These are phyloP conservation scores for Esox lucius DNA, from an alignment of 2,797 vertebrate species.

Conservation along the genomic window DNA sequence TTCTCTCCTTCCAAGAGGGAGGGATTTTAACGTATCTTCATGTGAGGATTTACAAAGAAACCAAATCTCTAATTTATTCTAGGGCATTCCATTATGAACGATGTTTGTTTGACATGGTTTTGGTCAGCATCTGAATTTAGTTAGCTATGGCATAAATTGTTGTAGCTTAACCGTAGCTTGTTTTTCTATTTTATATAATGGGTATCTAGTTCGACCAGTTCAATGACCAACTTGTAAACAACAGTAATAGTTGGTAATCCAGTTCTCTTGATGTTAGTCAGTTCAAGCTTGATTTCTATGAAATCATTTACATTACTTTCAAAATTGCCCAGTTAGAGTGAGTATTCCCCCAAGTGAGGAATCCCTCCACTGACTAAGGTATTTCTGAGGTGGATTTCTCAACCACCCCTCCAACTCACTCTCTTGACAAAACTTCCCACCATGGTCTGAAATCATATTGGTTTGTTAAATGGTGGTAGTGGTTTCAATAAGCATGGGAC, in stretches of 20 bases:
- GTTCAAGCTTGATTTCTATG: constrained; percentile 72
- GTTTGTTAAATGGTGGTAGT: constrained; percentile 55
- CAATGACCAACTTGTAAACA: background rate
- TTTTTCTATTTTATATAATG: too few relatives aligned
- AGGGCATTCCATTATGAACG: background rate
- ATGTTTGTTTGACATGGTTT: constrained; percentile 1
- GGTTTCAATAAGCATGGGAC: constrained; percentile 43
- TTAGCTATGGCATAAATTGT: background rate
- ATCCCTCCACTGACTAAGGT: background rate
- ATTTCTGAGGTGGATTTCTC: background rate
- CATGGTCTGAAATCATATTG: constrained; percentile 60
- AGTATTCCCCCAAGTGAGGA: background rate
- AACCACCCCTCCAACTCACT: background rate
- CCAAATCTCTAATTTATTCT: constrained; percentile 28
- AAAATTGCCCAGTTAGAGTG: constrained; percentile 39
- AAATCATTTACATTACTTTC: constrained; percentile 60
- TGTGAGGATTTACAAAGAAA: constrained; percentile 42
- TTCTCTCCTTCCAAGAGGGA: constrained; percentile 49
- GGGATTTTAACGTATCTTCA: constrained; percentile 52
- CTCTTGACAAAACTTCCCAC: constrained; percentile 37
- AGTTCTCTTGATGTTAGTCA: constrained; percentile 23
- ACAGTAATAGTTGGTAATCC: background rate
- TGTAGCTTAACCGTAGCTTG: too few relatives aligned
- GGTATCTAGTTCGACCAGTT: background rate
- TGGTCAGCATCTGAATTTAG: constrained; percentile 1